These are phyloP conservation scores for Cinclus mexicanus DNA, from an alignment of 2,113 vertebrate genomes.

Conservation along the genomic window DNA sequence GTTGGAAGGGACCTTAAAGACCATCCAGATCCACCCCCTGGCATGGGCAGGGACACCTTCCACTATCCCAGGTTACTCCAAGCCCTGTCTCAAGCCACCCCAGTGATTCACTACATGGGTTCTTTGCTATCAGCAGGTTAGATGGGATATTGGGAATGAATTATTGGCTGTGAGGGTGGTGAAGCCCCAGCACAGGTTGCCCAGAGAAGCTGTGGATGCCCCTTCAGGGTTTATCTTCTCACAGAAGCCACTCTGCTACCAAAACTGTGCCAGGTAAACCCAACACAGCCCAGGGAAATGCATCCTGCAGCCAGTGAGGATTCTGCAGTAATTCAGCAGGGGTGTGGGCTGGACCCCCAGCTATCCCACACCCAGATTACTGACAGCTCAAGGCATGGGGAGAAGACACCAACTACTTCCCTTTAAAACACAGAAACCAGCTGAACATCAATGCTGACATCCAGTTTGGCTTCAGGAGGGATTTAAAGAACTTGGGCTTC, in stretches of 20 bases:
- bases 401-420: neutral
- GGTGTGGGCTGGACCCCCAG: neutral
- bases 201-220: neutral
- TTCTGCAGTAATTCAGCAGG: fast-evolving
- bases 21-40: neutral
- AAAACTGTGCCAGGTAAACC: neutral
- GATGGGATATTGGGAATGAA: neutral
- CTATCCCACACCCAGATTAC: fast-evolving
- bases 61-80: neutral
- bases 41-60: neutral
- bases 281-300: fast-evolving
- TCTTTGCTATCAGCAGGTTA: neutral
- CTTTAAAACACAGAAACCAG: neutral
- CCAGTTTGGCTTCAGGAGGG: neutral
- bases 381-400: neutral
- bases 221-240: neutral
- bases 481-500: neutral
- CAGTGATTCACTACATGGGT: fast-evolving
- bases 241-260: neutral
- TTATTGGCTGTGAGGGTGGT: neutral
- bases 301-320: neutral
- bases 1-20: neutral
- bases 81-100: neutral
- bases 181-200: neutral
- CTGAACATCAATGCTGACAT: neutral